phyloP scores from a whole-genome alignment of 2,888 invertebrate species.

The Arctia plantaginis region DNA sequence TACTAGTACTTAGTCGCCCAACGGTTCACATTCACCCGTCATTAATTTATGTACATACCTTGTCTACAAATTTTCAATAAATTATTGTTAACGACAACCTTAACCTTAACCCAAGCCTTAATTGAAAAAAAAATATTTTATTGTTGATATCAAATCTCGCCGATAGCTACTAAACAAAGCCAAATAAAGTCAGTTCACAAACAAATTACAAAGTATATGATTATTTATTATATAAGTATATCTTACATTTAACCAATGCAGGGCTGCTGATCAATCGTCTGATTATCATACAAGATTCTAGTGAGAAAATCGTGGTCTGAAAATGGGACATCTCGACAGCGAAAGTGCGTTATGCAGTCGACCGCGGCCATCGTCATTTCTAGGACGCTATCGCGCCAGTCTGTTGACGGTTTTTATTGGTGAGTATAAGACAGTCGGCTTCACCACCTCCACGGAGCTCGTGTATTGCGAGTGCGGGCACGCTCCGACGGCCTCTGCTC shows the following conservation, averaged over 20 bases:
- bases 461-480: slow-evolving; percentile 49
- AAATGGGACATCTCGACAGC: slow-evolving; percentile 66
- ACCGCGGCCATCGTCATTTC: slow-evolving; percentile 63
- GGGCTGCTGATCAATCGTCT: slow-evolving; percentile 18
- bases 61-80: no score
- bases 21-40: no score
- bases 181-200: not conserved
- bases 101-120: no score
- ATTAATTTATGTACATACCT: no score
- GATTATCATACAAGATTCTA: slow-evolving; percentile 26
- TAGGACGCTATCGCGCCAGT: slow-evolving; percentile 67
- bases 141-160: no score
- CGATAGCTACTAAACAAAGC: no score
- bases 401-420: slow-evolving; percentile 55
- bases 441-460: slow-evolving; percentile 43
- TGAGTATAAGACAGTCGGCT: slow-evolving; percentile 48
- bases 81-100: no score
- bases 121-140: no score
- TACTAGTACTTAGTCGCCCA: no score
- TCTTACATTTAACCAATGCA: slow-evolving; percentile 25
- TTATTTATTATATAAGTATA: not conserved
- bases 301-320: slow-evolving; percentile 58
- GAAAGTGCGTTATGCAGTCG: slow-evolving; percentile 74
- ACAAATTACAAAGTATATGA: not conserved
- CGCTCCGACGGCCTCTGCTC: slow-evolving; percentile 45